These are phyloP conservation scores for Macaca nemestrina DNA, from an alignment of 2,113 vertebrate genomes.

Conservation along the genomic window DNA sequence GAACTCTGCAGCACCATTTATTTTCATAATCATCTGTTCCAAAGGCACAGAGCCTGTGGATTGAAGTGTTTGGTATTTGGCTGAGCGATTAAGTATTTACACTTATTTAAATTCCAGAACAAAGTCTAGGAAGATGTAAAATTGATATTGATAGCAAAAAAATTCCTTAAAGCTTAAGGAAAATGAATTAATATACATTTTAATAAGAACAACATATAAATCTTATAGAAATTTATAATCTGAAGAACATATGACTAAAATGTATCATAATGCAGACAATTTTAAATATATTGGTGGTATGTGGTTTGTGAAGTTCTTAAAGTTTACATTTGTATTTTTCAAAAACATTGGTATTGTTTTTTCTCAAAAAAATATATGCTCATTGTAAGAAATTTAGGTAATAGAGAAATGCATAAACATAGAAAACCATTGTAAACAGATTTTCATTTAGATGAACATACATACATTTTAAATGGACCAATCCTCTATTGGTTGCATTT, in stretches of 20 bases:
- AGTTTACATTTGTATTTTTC: not conserved
- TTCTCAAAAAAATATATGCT: not conserved
- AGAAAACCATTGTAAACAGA: not conserved
- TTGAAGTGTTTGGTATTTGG: slow-evolving; percentile 43
- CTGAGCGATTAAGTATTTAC: not conserved
- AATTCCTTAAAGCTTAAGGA: slow-evolving; percentile 1
- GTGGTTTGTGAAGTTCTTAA: slow-evolving; percentile 25
- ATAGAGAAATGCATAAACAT: not conserved
- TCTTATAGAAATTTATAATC: slow-evolving; percentile 13
- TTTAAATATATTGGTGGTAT: not conserved
- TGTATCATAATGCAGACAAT: not conserved
- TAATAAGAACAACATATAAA: slow-evolving; percentile 15
- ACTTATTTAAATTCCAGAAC: slow-evolving; percentile 40
- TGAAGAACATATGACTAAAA: slow-evolving; percentile 28
- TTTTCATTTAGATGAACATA: slow-evolving; percentile 30
- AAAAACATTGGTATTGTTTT: not conserved
- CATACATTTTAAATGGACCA: not conserved
- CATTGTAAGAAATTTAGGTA: not conserved
- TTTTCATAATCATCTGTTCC: slow-evolving; percentile 55
- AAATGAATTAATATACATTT: slow-evolving; percentile 34
- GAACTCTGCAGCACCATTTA: not conserved
- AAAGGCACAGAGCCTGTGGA: slow-evolving; percentile 23
- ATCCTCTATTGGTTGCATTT: slow-evolving; percentile 24
- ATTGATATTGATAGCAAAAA: not conserved
- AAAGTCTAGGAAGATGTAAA: slow-evolving; percentile 12